Evolutionary conservation across 2,888 invertebrate species (phyloP), one percentile per base, ranked within the genome.

Genomic region (Ramazzottius varieornatus): DNA sequence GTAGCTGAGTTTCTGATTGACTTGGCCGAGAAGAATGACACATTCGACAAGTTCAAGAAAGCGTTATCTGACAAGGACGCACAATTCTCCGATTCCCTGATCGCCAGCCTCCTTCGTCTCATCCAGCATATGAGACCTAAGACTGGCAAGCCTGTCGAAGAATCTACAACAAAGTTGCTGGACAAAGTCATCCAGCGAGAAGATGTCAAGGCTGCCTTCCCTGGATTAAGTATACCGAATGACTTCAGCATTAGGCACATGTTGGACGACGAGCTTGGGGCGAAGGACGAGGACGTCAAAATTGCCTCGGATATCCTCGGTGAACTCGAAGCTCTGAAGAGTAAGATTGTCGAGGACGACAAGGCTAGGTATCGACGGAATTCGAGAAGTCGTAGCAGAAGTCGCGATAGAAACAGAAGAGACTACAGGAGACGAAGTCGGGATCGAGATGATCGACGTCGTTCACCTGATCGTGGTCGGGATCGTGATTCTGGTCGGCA

Each of bases 1-100:
- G 65, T 80, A 86, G 98, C 98, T 66, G 96, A 98, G 78, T 98
- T 90, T 73, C 89, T 98, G 63, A 96, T 98, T 69, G 86, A 90
- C 71, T 78, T 98, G 70, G 90, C 96, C 0, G 86, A 88, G 70
- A 84, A 87, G 73, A 85, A 92, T 77, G 82, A 83, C 66, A 84
- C 84, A 0, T 86, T 90, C 72, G 89, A 91, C 1, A 78, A 80
- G 1, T 98, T 96, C 75, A 92, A 91, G 73, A 85, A 84, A 70
- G 86, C 85, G 0, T 79, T 98, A 2, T 73, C 83, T 0, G 86
- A 92, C 75, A 90, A 92, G 84, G 93, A 90, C 40, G 93, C 92
- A 0, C 90, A 92, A 76, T 93, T 93, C 77, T 86, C 91, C 80
- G 96, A 98, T 73, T 94, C 96, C 0, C 86, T 98, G 71, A 84